A percentile compares a stretch with the other conserved stretches of the same genome.
These are phyloP conservation scores for Anoura caudifer DNA, from an alignment of 2,113 vertebrate species.

Conservation along the genomic window DNA sequence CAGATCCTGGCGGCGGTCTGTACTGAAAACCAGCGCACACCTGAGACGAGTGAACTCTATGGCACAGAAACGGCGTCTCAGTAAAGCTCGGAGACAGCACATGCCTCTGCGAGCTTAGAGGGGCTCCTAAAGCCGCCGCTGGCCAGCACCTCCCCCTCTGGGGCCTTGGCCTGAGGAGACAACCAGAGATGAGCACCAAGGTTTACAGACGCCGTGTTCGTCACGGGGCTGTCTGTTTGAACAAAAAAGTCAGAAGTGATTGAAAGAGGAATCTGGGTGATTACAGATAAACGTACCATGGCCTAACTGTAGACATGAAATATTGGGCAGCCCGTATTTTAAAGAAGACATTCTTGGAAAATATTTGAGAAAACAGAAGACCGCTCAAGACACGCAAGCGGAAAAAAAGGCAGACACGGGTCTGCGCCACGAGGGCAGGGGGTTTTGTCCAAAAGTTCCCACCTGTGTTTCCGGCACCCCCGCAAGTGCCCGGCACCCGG, in stretches of 20 bases:
- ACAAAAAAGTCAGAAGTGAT: neutral
- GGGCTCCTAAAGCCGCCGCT: neutral
- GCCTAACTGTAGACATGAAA: neutral
- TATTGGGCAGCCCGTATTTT: neutral
- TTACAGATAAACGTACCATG: neutral
- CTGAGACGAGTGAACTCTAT: neutral
- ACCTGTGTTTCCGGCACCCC: accelerated
- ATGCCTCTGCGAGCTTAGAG: accelerated
- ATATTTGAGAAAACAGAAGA: neutral
- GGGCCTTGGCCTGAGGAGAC: neutral
- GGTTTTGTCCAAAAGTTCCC: neutral
- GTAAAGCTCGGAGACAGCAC: neutral
- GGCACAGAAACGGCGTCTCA: neutral
- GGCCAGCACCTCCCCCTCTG: neutral
- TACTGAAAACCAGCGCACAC: neutral
- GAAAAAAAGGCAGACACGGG: neutral
- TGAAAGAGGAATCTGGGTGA: neutral
- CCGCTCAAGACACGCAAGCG: neutral
- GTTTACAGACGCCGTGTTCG: accelerated
- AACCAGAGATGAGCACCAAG: neutral
- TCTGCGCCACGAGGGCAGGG: neutral
- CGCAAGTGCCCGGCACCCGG: neutral
- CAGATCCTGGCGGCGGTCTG: neutral
- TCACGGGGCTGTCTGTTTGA: neutral
- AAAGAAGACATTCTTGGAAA: neutral